Percentiles rank a stretch among this genome's conserved stretches.
These are phyloP conservation scores for Latrodectus elegans DNA, from an alignment of 2,888 invertebrate species.

Conservation along the genomic window DNA sequence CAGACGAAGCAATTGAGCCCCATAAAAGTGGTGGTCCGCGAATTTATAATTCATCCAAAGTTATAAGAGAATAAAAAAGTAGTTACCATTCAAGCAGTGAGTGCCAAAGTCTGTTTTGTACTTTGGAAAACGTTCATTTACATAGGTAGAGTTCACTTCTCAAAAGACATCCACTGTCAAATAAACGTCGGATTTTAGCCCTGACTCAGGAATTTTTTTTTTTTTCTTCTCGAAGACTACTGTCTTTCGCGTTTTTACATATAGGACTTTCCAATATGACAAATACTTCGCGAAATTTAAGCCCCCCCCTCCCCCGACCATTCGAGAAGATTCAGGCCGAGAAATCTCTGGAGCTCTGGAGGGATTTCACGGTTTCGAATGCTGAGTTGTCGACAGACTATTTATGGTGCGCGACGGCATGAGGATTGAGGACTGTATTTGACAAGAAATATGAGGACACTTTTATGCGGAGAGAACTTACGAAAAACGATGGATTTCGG, in stretches of 20 bases:
- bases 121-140: constrained; percentile 43
- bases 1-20: no score
- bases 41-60: no score
- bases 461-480: background rate
- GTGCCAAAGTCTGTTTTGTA: constrained; percentile 39
- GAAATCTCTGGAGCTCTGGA: background rate
- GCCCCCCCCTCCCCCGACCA: background rate
- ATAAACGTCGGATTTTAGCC: constrained; percentile 16
- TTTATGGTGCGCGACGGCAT: background rate
- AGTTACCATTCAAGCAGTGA: background rate
- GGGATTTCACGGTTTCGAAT: background rate
- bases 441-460: background rate
- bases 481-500: background rate
- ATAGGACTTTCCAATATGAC: background rate
- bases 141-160: constrained; percentile 47
- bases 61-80: background rate
- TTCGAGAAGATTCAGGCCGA: background rate
- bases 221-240: background rate
- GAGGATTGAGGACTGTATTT: background rate
- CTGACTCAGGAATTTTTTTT: background rate
- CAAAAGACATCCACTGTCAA: background rate
- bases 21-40: no score
- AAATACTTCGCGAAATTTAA: constrained; percentile 3
- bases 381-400: background rate
- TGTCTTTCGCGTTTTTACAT: background rate